Base-by-base conservation (phyloP, 2,797 vertebrate species). In the Peromyscus eremicus region DNA sequence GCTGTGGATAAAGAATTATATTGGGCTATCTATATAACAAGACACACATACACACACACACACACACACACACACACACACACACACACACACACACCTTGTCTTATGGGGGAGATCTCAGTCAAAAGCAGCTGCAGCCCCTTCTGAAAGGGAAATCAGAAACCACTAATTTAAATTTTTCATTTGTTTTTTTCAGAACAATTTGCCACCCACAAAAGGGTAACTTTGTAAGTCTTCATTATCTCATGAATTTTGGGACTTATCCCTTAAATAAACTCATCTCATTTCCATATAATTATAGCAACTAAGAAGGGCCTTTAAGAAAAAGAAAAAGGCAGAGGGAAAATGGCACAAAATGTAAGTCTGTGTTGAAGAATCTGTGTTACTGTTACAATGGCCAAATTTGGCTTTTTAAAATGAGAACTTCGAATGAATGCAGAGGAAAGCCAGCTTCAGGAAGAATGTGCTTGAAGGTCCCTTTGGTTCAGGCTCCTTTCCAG, bases 261-360 rank as follows among this genome's bases (percentile, higher is more conserved):
- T 68, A 85, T 57, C 27, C 92, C 83, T 98, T 97, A 97, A 97
- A 97, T 96, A 98, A 97, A 97, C 68, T 27, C 40, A 40, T 83
- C 85, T 96, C 76, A 97, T 97, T 96, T 98, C 89, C 97, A 97
- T 96, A 92, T 97, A 96, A 97, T 95, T 95, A 94, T 32, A 98
- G 79, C 62, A 93, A 91, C 85, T 81, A 88, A 87, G 62, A 88
- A 97, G n/a, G 52, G 55, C 71, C 70, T 92, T 46, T n/a, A 84
- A 68, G 84, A 57, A 68, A 52, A 32, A 37, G 84, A 37, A 64
- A 43, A 11, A 6, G 6, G 3, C 46, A 57, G 9, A 12, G 34
- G 12, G 37, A 4, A n/a, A 87, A 27, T 29, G 85, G 68, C 57
- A 95, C 57, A 62, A 77, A 94, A 64, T 92, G 32, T 91, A 87